Evolutionary conservation across 2,797 vertebrate species (phyloP), one percentile per base, ranked within the genome.

Genomic region (Antrozous pallidus): DNA sequence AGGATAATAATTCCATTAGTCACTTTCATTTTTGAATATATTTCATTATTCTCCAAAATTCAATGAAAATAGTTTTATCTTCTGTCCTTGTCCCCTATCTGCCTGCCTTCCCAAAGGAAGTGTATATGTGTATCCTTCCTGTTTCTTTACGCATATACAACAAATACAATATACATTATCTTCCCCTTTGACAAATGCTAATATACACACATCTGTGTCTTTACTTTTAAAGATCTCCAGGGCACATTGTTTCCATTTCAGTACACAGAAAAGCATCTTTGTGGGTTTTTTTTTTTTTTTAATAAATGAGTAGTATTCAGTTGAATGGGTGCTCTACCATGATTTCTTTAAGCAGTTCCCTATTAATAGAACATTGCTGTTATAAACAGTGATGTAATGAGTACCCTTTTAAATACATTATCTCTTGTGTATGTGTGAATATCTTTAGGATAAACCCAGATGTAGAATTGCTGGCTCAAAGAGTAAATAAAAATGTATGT

Each of bases 151-250:
- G 9, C 31, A 63, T 54, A 65, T 28, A 69, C 10, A 93, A 88
- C 69, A 94, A 87, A 93, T 91, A 75, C 3, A 81, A 14, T 49
- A 74, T 73, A 80, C 11, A 18, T 10, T 33, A 61, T 69, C 45
- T 33, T 33, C 26, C 20, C 18, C 9, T 80, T 93, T 38, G 70
- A 24, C 65, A 79, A 70, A 47, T 90, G 56, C 51, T 91, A 54
- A 26, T 83, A 8, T 74, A 49, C 54, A 71, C 9, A 75, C 28
- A 56, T 58, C 71, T 58, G 47, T 86, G 73, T 45, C 40, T 92
- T 65, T 90, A 38, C 65, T 93, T 95, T 95, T 70, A 77, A 84
- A 93, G 74, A 24, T 74, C 51, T 86, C 51, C n/a, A 71, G 33
- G 36, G 65, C 42, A 26, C 5, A 14, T 63, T 88, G 49, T 74